These are phyloP conservation scores for Acestrorhynchus altus DNA, from an alignment of 2,797 vertebrate species.

Conservation along the genomic window DNA sequence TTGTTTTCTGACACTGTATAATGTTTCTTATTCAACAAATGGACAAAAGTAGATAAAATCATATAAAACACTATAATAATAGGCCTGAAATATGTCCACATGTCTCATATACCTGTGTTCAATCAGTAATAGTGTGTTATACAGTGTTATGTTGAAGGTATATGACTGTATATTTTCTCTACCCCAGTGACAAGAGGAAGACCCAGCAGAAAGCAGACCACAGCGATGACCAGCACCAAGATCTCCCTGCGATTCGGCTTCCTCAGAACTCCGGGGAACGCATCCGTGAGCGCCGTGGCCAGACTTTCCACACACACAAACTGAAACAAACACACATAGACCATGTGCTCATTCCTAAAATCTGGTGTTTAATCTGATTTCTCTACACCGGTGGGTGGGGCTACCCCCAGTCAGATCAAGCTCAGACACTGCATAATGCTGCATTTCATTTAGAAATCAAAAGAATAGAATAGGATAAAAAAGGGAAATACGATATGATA, in stretches of 20 bases:
- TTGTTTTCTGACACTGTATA: neutral
- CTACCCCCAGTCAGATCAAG: too few species aligned
- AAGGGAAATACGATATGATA: too few species aligned
- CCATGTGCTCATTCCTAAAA: too few species aligned
- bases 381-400: too few species aligned
- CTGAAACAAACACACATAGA: slow-evolving; percentile 67
- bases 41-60: neutral
- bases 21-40: neutral
- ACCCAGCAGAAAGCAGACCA: slow-evolving; percentile 86
- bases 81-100: too few species aligned
- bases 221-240: slow-evolving; percentile 81
- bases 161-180: slow-evolving; percentile 8
- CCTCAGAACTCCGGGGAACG: slow-evolving; percentile 85
- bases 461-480: too few species aligned
- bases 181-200: slow-evolving; percentile 86
- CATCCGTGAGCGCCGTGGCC: slow-evolving; percentile 87
- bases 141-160: neutral
- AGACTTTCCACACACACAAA: slow-evolving; percentile 93
- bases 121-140: too few species aligned
- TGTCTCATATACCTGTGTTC: too few species aligned
- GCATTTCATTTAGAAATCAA: too few species aligned
- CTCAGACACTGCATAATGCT: too few species aligned
- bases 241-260: slow-evolving; percentile 80
- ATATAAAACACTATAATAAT: too few species aligned
- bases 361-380: too few species aligned